phyloP scores from a whole-genome alignment of 2,797 vertebrate genomes.

The Brachyrhaphis roseni region DNA sequence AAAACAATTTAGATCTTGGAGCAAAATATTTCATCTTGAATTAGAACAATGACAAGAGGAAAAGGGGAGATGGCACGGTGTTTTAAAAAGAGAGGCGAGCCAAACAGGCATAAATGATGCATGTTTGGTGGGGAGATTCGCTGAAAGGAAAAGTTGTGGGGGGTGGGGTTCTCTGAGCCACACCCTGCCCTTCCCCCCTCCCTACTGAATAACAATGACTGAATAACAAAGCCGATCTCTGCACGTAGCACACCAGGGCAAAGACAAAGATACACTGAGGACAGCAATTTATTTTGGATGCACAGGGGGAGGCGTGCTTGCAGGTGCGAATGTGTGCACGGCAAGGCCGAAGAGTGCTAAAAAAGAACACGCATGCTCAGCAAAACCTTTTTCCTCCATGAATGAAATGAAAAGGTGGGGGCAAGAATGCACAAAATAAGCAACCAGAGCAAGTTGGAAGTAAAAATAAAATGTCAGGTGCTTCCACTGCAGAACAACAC shows the following conservation, averaged over 20 bases:
- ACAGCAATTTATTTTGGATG: slow-evolving; percentile 34
- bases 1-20: slow-evolving; percentile 58
- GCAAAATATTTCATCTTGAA: slow-evolving; percentile 66
- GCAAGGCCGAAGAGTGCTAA: slow-evolving; percentile 16
- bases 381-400: slow-evolving; percentile 41
- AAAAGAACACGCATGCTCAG: slow-evolving; percentile 51
- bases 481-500: slow-evolving; percentile 21
- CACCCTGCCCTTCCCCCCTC: slow-evolving; percentile 9
- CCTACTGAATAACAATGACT: neutral
- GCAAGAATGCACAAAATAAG: slow-evolving; percentile 16
- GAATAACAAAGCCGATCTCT: slow-evolving; percentile 39
- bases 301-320: slow-evolving; percentile 29
- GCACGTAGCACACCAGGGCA: slow-evolving; percentile 4
- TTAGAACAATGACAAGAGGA: slow-evolving; percentile 50
- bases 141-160: slow-evolving; percentile 18
- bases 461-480: slow-evolving; percentile 33
- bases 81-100: slow-evolving; percentile 50
- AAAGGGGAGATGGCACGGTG: slow-evolving; percentile 22
- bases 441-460: slow-evolving; percentile 22
- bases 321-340: slow-evolving; percentile 50
- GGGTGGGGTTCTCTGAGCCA: slow-evolving; percentile 54
- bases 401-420: slow-evolving; percentile 33
- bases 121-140: slow-evolving; percentile 15
- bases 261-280: slow-evolving; percentile 26
- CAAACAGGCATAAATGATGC: slow-evolving; percentile 51